These are phyloP conservation scores for Dicycla oo DNA, from an alignment of 2,888 invertebrate genomes.

Conservation along the genomic window DNA sequence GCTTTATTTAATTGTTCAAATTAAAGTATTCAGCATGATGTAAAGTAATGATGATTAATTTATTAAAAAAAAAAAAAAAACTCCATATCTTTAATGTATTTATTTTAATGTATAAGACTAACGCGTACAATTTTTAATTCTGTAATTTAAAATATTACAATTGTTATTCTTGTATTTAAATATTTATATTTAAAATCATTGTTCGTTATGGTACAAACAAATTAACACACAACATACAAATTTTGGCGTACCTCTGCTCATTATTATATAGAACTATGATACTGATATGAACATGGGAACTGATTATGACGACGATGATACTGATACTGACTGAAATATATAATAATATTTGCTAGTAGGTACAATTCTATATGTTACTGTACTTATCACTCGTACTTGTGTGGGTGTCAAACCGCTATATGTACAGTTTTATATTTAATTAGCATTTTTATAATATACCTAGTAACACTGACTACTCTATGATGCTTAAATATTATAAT, in stretches of 20 bases:
- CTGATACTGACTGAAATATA: slow-evolving; percentile 13
- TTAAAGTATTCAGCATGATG: neutral
- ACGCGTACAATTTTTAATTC: neutral
- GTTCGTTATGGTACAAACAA: neutral
- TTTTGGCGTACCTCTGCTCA: slow-evolving; percentile 10
- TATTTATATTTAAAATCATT: neutral
- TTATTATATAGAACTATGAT: neutral
- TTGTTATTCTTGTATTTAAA: neutral
- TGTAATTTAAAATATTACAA: neutral
- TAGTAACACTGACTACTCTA: slow-evolving; percentile 41
- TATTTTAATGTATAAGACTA: neutral
- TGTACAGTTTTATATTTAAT: slow-evolving; percentile 71
- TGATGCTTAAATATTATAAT: neutral
- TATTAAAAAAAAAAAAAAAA: neutral
- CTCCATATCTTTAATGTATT: too few relatives aligned
- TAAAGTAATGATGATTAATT: neutral
- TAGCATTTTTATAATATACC: slow-evolving; percentile 32
- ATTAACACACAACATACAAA: too few relatives aligned
- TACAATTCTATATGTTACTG: slow-evolving; percentile 39
- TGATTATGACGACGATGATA: too few relatives aligned
- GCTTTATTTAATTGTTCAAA: neutral
- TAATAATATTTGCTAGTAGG: slow-evolving; percentile 10
- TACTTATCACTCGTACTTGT: slow-evolving; percentile 81
- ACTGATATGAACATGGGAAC: too few relatives aligned
- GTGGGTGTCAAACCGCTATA: slow-evolving; percentile 77